phyloP scores from a whole-genome alignment of 2,797 vertebrate genomes.

The Acanthurus lineatus region DNA sequence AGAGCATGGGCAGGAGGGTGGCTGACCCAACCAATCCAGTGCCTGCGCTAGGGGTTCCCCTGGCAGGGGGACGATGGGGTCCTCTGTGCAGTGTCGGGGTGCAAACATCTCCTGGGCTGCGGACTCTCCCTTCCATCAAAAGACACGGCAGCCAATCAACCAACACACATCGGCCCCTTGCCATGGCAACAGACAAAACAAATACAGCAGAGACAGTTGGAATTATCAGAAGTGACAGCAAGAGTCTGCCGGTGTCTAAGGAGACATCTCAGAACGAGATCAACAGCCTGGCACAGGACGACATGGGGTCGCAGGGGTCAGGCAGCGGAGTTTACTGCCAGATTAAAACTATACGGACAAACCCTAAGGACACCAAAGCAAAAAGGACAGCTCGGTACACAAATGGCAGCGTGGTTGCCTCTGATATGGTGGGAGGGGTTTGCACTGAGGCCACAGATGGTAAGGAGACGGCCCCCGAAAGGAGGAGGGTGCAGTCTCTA shows the following conservation, averaged over 20 bases:
- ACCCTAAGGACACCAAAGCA: constrained; percentile 71
- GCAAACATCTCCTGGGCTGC: constrained; percentile 96
- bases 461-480: constrained; percentile 65
- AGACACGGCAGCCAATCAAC: constrained; percentile 81
- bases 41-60: constrained; percentile 85
- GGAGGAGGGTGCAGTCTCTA: constrained; percentile 80
- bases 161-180: constrained; percentile 49
- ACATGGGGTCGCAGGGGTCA: constrained; percentile 81
- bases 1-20: constrained; percentile 87
- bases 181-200: constrained; percentile 69
- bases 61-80: constrained; percentile 86
- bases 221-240: constrained; percentile 69
- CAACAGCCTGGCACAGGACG: constrained; percentile 81
- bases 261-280: constrained; percentile 83
- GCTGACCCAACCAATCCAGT: constrained; percentile 86
- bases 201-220: constrained; percentile 60
- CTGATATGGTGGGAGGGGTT: constrained; percentile 85
- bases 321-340: constrained; percentile 85
- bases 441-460: constrained; percentile 80
- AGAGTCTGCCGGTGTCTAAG: constrained; percentile 68
- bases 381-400: constrained; percentile 82
- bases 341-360: constrained; percentile 74
- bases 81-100: constrained; percentile 91
- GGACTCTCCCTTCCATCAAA: constrained; percentile 91
- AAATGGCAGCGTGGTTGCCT: constrained; percentile 86